phyloP scores from a whole-genome alignment of 2,113 vertebrate species.

The Callaeas wilsoni region DNA sequence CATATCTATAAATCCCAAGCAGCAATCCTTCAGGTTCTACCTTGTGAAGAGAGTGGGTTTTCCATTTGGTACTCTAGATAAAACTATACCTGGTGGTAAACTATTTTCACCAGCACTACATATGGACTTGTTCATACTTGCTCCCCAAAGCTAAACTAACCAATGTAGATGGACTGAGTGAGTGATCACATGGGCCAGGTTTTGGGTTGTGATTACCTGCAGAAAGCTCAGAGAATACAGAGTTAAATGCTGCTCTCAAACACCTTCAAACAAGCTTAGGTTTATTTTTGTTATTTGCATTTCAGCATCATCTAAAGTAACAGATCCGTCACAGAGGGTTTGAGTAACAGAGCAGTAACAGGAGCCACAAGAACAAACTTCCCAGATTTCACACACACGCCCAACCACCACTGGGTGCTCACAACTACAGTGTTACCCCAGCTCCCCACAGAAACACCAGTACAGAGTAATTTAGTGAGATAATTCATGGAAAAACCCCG shows the following conservation, averaged over 20 bases:
- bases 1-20: neutral
- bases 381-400: neutral
- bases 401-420: neutral
- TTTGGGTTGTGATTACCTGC: neutral
- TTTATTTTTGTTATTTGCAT: neutral
- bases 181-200: neutral
- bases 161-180: neutral
- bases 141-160: neutral
- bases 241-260: neutral
- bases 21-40: neutral
- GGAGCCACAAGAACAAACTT: neutral
- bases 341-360: neutral
- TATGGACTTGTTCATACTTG: neutral
- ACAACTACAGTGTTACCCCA: neutral
- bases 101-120: neutral
- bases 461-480: neutral
- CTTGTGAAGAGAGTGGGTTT: neutral
- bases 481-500: neutral
- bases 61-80: neutral
- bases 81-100: neutral
- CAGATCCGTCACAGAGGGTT: neutral
- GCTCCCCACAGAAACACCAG: neutral
- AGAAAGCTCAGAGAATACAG: neutral
- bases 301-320: neutral
- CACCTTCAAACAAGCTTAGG: neutral